A percentile compares a stretch with the other conserved stretches of the same genome.
Conservation (phyloP, 2,888 invertebrate genomes). For the Flexamia atlantica region DNA sequence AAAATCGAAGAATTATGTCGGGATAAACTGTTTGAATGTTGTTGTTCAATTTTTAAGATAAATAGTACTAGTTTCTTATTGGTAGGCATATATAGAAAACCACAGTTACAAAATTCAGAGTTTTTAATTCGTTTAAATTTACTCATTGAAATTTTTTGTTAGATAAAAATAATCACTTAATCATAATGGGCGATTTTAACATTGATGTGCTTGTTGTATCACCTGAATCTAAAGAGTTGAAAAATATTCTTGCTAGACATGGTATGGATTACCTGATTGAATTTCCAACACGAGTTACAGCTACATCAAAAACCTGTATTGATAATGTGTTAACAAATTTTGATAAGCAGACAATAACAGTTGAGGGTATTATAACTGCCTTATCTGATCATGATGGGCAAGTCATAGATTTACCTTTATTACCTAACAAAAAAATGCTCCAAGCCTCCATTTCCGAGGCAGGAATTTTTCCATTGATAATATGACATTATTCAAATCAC, state of each 20-base stretch:
- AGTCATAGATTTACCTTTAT: not conserved
- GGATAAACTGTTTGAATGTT: constrained; percentile 37
- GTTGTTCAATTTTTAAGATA: not conserved
- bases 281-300: constrained; percentile 38
- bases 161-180: no score
- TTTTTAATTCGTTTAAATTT: constrained; percentile 21
- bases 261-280: constrained; percentile 26
- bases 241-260: constrained; percentile 19
- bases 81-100: constrained; percentile 12
- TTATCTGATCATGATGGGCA: constrained; percentile 52
- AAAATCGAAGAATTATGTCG: not conserved
- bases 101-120: constrained; percentile 35
- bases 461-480: constrained; percentile 19
- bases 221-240: constrained; percentile 36
- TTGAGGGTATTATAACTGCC: constrained; percentile 28
- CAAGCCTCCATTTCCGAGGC: not conserved
- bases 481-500: constrained; percentile 23
- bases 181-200: not conserved
- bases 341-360: not conserved
- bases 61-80: not conserved
- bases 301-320: constrained; percentile 29
- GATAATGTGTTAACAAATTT: constrained; percentile 40
- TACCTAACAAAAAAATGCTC: not conserved
- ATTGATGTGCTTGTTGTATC: not conserved
- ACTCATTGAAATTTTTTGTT: constrained; percentile 29